Evolutionary conservation across 1,140 invertebrate genomes (phyloP).

Genomic region (Polypedilum pembai): DNA sequence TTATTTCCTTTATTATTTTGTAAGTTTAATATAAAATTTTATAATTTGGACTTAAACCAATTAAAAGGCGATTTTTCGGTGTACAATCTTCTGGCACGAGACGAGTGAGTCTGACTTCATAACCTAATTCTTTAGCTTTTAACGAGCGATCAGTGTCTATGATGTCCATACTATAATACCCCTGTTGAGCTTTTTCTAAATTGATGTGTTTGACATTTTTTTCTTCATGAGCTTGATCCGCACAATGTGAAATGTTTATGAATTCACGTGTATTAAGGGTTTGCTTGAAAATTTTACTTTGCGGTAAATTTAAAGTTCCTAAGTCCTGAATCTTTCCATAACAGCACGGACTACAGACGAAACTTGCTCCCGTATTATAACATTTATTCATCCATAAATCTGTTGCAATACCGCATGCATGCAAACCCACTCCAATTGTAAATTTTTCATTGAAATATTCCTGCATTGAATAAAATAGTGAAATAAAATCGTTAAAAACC

Average conservation of each 20-base stretch:
- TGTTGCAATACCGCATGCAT: constrained; percentile 91
- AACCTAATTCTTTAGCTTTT: constrained; percentile 64
- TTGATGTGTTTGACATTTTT: constrained; percentile 47
- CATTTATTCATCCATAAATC: constrained; percentile 87
- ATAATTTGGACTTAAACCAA: constrained; percentile 52
- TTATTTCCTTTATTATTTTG: too few species aligned
- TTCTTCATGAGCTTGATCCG: constrained; percentile 78
- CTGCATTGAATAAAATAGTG: neutral
- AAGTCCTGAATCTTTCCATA: constrained; percentile 80
- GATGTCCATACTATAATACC: constrained; percentile 73
- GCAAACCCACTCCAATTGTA: constrained; percentile 78
- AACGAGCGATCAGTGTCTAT: constrained; percentile 79
- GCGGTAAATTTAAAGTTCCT: constrained; percentile 55
- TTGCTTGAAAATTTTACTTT: constrained; percentile 52
- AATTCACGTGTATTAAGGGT: constrained; percentile 57
- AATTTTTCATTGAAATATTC: constrained; percentile 72
- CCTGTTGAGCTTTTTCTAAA: constrained; percentile 57
- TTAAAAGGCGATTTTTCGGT: constrained; percentile 87
- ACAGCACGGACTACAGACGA: constrained; percentile 90
- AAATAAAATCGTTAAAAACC: too few species aligned
- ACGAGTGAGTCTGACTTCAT: constrained; percentile 65
- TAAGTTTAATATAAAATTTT: neutral
- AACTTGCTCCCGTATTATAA: constrained; percentile 62
- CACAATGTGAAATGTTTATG: constrained; percentile 74
- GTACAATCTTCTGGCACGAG: constrained; percentile 74